Evolutionary conservation across 2,113 vertebrate species (phyloP).

Genomic region (Polypterus senegalus): DNA sequence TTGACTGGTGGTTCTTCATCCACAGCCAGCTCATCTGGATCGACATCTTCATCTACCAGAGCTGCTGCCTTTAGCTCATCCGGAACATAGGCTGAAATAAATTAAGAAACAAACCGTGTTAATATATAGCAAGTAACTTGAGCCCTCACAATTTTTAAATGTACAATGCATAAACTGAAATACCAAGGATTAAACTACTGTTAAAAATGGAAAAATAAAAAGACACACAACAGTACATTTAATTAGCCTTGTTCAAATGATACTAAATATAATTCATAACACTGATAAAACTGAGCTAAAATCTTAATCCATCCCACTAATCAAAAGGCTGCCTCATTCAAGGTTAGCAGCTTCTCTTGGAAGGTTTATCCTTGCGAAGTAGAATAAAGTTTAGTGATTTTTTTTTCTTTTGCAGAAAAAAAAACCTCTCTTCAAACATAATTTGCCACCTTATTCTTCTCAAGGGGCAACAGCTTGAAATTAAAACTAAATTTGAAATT

Average conservation of each 20-base stretch:
- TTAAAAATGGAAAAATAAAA: slow-evolving; percentile 32
- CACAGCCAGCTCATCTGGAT: slow-evolving; percentile 64
- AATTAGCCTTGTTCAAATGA: too few species aligned
- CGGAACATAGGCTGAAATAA: slow-evolving; percentile 78
- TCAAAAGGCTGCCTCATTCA: too few species aligned
- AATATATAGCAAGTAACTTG: neutral
- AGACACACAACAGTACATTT: slow-evolving; percentile 9
- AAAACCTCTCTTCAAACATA: slow-evolving; percentile 87
- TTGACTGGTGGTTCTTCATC: slow-evolving; percentile 83
- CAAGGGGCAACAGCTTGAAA: slow-evolving; percentile 99
- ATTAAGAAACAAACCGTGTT: neutral
- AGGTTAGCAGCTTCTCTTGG: too few species aligned
- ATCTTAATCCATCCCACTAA: too few species aligned
- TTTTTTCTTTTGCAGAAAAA: slow-evolving; percentile 44
- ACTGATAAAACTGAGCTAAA: too few species aligned
- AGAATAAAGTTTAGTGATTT: slow-evolving; percentile 31
- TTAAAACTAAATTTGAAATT: slow-evolving; percentile 99
- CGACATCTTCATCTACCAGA: slow-evolving; percentile 73
- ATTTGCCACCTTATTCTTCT: slow-evolving; percentile 99
- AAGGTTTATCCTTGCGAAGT: slow-evolving; percentile 29
- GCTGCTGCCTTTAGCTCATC: slow-evolving; percentile 88
- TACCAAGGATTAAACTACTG: slow-evolving; percentile 14
- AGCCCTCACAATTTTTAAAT: too few species aligned
- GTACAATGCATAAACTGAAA: neutral
- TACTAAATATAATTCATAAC: too few species aligned